Base-by-base conservation (phyloP, 2,797 vertebrate species). In the Neomorphus geoffroyi region DNA sequence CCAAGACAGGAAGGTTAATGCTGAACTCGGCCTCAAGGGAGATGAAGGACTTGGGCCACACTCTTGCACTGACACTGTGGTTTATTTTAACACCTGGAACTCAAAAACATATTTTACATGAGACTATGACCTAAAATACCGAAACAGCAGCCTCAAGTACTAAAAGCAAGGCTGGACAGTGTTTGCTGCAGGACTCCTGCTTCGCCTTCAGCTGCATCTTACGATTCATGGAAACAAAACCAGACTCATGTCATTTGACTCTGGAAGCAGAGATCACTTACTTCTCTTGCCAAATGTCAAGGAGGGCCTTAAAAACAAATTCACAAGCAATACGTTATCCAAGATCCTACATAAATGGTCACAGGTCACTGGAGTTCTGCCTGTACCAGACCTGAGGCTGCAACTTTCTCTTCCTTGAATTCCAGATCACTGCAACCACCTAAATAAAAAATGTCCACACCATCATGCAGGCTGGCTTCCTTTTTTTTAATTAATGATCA, bases 361-460 rank as follows among this genome's bases (percentile, higher is more conserved):
- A 12, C 37, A 57, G 32, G 9, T 37, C n/a, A n/a, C 13, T 3
- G 7, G 58, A 70, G 61, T 3, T 21, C 6, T 53, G 41, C 67
- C 75, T 7, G 0, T 5, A 58, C 14, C 72, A 45, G 39, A 45
- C 66, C 88, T 27, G 50, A 84, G 43, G 48, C 9, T 57, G 65
- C 69, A 80, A 65, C 53, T n/a, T 53, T n/a, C 26, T 66, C 37
- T 19, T 62, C 71, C 80, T 58, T 32, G 26, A 30, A 8, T 56
- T 84, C 58, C 69, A 58, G 28, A 11, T 6, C 4, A 0, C 0
- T 58, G 10, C n/a, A 32, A n/a, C 7, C 2, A 3, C 13, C 27
- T 28, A 6, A 45, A 41, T 17, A 24, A 48, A 57, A 69, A 6
- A 4, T 2, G 7, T 4, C 35, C 18, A 5, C 0, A 1, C 18